Conservation (phyloP, 2,888 invertebrate species). For the Punctoribates punctum region DNA sequence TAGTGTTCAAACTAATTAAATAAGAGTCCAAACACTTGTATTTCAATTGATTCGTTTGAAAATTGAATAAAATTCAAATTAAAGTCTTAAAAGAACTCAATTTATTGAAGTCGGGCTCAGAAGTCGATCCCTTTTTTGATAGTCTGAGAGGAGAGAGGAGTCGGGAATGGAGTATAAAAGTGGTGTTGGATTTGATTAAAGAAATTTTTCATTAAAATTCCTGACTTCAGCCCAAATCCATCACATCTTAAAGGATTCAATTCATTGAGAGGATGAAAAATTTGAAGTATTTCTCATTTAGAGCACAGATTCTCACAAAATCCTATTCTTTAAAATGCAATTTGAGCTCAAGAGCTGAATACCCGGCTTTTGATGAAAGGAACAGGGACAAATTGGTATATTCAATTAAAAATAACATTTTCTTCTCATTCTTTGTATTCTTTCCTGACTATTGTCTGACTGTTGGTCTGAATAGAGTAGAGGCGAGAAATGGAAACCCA, state of each 20-base stretch:
- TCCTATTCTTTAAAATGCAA: not conserved
- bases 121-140: too few species aligned
- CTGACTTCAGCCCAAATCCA: not conserved
- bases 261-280: not conserved
- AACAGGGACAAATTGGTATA: not conserved
- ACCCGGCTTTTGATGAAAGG: not conserved
- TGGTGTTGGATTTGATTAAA: not conserved
- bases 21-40: too few species aligned
- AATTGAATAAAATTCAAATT: too few species aligned
- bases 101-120: too few species aligned
- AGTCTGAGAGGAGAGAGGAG: too few species aligned
- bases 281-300: conserved; percentile 5
- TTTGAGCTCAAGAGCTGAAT: not conserved
- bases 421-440: not conserved
- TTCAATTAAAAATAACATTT: conserved; percentile 16
- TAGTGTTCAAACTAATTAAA: too few species aligned
- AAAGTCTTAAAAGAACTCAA: too few species aligned
- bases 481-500: not conserved
- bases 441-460: too few species aligned
- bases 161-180: too few species aligned
- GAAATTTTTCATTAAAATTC: conserved; percentile 5
- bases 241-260: not conserved
- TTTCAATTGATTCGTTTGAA: too few species aligned
- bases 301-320: not conserved
- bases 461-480: not conserved